Conservation (phyloP, 1,140 invertebrate species). For the Drosophila nannoptera region DNA sequence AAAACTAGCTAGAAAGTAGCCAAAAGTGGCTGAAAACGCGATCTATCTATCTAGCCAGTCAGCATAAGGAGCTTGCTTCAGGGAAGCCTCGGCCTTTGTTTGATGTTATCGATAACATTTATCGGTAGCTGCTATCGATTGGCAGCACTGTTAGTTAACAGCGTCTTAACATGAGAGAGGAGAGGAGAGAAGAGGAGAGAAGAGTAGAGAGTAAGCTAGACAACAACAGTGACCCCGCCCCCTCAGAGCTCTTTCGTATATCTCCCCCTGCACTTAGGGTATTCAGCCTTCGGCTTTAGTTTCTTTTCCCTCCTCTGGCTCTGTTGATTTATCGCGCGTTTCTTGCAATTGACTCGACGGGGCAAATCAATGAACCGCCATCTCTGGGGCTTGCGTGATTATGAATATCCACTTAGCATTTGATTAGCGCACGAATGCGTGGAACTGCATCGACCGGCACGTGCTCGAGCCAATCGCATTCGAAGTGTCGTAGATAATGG, state of each 20-base stretch:
- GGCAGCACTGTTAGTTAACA: background rate
- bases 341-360: constrained; percentile 35
- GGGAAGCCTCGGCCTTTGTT: too few relatives aligned
- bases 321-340: constrained; percentile 53
- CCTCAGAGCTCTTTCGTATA: too few relatives aligned
- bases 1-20: background rate
- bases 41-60: too few relatives aligned
- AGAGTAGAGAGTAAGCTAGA: too few relatives aligned
- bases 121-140: background rate
- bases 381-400: constrained; percentile 40
- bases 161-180: too few relatives aligned
- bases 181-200: too few relatives aligned
- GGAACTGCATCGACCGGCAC: constrained; percentile 39
- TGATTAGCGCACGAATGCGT: constrained; percentile 56
- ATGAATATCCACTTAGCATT: constrained; percentile 39
- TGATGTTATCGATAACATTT: background rate
- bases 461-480: constrained; percentile 14
- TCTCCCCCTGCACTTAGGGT: constrained; percentile 3
- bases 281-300: background rate
- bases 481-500: background rate
- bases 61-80: too few relatives aligned
- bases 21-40: background rate
- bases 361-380: constrained; percentile 27
- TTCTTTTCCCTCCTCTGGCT: background rate
- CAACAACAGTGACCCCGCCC: too few relatives aligned